Base-by-base conservation (phyloP, 2,888 invertebrate species). In the Adelphocoris suturalis region DNA sequence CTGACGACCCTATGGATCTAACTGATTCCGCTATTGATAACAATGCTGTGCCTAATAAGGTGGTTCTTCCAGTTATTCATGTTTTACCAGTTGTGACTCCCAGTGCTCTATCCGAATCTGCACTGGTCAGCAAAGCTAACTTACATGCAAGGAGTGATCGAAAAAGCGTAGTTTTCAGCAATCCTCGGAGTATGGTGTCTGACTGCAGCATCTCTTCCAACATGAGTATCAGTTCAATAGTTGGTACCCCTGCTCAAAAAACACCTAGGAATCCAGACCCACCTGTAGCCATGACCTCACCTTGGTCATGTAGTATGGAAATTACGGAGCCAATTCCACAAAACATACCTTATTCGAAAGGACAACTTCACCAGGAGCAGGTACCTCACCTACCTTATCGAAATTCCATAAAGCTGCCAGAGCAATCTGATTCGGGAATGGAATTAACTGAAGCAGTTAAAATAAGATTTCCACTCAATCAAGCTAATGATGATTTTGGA, bases 371-470 rank as follows among this genome's bases (percentile, higher is more conserved):
- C 52, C 52, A 7, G 1, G 52, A 52, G 11, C 13, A 52, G 11
- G 11, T 11, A 7, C 13, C 48, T 13, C 1, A n/a, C 47, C 19
- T 46, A 16, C 48, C 48, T 2, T 16, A 2, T 23, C 46, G 52
- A 52, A 82, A 82, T 23, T 52, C 82, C 2, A 23, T 23, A 52
- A 82, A 52, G 23, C 23, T 5, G 0, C 14, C 27, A n/a, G 46
- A 78, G 16, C 46, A 46, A 9, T 82, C 82, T 9, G 82, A 82
- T 82, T 78, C 85, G 5, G 76, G 76, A 13, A 90, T 90, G 90
- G 90, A 90, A 55, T 28, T 90, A n/a, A 90, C 90, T 46, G 90
- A 90, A 86, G 86, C 86, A 28, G 47, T 46, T 9, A 47, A 47
- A 47, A 46, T 78, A 0, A 19, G 23, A 7, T 82, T 82, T 48